Conservation (phyloP, 30 jellyfish, hydroid and myxozoan species). For the Sanderia malayensis region DNA sequence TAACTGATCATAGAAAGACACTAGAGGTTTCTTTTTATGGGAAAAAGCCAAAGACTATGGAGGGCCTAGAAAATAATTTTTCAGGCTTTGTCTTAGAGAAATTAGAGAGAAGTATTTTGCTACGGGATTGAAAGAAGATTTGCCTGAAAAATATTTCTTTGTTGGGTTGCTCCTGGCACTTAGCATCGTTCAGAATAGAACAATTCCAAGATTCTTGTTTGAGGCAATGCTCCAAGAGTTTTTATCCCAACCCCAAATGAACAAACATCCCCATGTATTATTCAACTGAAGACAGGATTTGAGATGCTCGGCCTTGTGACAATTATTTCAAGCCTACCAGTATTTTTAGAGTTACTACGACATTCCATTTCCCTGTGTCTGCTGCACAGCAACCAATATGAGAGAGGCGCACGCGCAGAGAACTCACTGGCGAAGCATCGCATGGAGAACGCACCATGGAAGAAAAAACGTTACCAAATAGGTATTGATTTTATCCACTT, state of each 20-base stretch:
- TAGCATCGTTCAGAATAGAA: not conserved
- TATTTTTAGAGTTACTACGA: no score
- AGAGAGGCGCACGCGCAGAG: no score
- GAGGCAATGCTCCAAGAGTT: not conserved
- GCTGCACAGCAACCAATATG: no score
- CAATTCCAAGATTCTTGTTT: not conserved
- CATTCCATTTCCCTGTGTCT: no score
- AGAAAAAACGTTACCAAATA: no score
- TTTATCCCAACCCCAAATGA: not conserved
- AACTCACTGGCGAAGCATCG: no score
- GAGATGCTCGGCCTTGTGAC: no score
- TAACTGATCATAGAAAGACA: slow-evolving; percentile 11
- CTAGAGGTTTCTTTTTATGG: slow-evolving; percentile 9
- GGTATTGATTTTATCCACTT: no score
- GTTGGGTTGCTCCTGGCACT: slow-evolving; percentile 7
- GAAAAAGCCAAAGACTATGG: slow-evolving; percentile 1
- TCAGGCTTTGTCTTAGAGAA: not conserved
- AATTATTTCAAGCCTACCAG: no score
- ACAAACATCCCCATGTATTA: no score
- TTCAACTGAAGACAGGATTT: no score
- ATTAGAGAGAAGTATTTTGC: slow-evolving; percentile 26
- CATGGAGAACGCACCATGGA: no score
- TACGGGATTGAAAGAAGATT: not conserved
- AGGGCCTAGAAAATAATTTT: not conserved
- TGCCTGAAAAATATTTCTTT: not conserved